These are phyloP conservation scores for Zonitis immaculata DNA, from an alignment of 2,888 invertebrate species.

Conservation along the genomic window DNA sequence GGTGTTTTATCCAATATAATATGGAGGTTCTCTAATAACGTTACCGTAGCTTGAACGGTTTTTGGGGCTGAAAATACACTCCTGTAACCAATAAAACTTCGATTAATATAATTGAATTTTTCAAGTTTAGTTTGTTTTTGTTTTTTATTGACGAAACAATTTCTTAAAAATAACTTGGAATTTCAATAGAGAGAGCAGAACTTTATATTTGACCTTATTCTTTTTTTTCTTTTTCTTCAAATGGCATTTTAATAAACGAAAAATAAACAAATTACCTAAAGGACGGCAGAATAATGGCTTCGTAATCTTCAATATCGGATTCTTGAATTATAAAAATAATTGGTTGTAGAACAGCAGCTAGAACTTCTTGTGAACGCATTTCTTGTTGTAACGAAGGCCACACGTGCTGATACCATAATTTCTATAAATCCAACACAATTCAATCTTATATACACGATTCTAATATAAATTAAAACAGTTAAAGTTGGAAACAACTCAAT, in stretches of 20 bases:
- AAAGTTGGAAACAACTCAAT: too few species aligned
- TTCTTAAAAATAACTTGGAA: background rate
- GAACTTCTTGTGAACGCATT: constrained; percentile 77
- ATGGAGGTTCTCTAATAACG: constrained; percentile 84
- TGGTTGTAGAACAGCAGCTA: constrained; percentile 80
- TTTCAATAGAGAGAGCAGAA: background rate
- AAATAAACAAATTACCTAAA: constrained; percentile 59
- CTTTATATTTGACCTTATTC: background rate
- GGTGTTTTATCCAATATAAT: constrained; percentile 83
- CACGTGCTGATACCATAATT: constrained; percentile 91
- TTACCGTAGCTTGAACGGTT: constrained; percentile 80
- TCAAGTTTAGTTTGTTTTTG: too few species aligned
- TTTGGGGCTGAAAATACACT: constrained; percentile 71
- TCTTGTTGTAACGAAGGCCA: constrained; percentile 87
- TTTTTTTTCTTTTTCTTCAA: too few species aligned
- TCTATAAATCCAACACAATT: constrained; percentile 54
- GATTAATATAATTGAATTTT: constrained; percentile 3
- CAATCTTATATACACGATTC: too few species aligned
- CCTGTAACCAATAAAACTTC: constrained; percentile 48
- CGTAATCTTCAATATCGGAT: constrained; percentile 72
- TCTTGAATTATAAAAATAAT: constrained; percentile 79
- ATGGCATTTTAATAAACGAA: background rate
- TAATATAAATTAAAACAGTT: too few species aligned
- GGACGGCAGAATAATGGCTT: constrained; percentile 74
- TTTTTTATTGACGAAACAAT: too few species aligned